A percentile compares a stretch with the other conserved stretches of the same genome.
Conservation (phyloP, 2,113 vertebrate genomes). For the Eurypyga helias region DNA sequence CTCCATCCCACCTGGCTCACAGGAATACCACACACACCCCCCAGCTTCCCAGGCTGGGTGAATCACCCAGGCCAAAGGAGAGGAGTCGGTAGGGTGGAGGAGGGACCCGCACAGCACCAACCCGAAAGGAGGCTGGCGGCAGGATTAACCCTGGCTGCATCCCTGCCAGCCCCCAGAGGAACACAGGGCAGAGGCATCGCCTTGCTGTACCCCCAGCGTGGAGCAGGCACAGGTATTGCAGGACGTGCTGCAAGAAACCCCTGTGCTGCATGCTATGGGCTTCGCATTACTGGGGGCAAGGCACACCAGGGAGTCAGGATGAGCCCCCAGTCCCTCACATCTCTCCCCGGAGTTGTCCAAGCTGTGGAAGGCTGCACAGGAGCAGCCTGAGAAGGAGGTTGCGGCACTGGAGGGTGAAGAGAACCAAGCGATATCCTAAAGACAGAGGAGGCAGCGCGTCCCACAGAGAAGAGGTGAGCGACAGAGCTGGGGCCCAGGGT, state of each 20-base stretch:
- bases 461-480: rapidly evolving
- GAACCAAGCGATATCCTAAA: background rate
- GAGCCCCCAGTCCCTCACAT: background rate
- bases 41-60: background rate
- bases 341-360: background rate
- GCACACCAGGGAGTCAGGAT: background rate
- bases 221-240: background rate
- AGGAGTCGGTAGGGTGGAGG: background rate
- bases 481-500: background rate
- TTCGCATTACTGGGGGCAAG: background rate
- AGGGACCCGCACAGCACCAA: background rate
- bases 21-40: background rate
- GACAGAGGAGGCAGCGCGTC: background rate
- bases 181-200: background rate
- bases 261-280: background rate
- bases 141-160: too few species aligned
- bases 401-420: background rate
- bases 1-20: background rate
- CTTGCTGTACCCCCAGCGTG: background rate
- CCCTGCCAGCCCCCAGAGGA: background rate
- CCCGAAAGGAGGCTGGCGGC: background rate
- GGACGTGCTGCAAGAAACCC: background rate
- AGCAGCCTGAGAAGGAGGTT: background rate
- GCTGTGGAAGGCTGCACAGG: background rate
- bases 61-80: background rate